Conservation (phyloP, 2,113 vertebrate genomes). For the Bagarius yarrelli region DNA sequence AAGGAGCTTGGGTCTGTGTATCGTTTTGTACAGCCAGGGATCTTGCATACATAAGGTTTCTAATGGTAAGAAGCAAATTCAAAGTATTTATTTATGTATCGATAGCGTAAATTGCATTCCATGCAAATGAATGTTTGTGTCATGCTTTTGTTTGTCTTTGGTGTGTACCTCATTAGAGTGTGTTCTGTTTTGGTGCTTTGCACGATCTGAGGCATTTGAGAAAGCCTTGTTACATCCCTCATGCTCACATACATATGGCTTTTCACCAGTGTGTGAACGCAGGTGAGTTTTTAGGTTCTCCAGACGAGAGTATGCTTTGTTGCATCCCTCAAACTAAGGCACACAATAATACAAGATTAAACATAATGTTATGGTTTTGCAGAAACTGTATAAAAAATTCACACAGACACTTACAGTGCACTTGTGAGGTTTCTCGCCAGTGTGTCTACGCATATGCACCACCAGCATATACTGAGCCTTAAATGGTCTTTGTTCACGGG, state of each 20-base stretch:
- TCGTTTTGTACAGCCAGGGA: conserved; percentile 93
- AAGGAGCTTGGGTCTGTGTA: conserved; percentile 96
- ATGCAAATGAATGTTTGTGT: neutral
- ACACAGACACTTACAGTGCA: conserved; percentile 84
- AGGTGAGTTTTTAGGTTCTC: conserved; percentile 97
- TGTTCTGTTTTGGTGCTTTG: conserved; percentile 96
- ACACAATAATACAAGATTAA: conserved; percentile 17
- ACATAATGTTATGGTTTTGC: neutral
- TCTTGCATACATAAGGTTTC: conserved; percentile 97
- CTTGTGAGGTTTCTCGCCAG: conserved; percentile 97
- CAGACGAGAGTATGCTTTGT: conserved; percentile 96
- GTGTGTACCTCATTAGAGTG: conserved; percentile 91
- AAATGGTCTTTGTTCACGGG: conserved; percentile 93
- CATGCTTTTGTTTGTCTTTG: neutral
- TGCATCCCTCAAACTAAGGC: conserved; percentile 92
- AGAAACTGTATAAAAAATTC: neutral
- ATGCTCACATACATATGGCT: conserved; percentile 94
- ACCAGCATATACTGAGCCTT: conserved; percentile 99
- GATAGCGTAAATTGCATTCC: neutral
- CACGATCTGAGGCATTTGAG: conserved; percentile 93
- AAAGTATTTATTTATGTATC: neutral
- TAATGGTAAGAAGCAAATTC: neutral
- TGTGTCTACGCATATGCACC: conserved; percentile 97
- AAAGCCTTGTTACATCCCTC: conserved; percentile 97
- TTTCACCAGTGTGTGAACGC: conserved; percentile 93